A percentile compares a stretch with the other conserved stretches of the same genome.
Evolutionary conservation across 2,797 vertebrate genomes (phyloP).

Genomic region (Takifugu rubripes): DNA sequence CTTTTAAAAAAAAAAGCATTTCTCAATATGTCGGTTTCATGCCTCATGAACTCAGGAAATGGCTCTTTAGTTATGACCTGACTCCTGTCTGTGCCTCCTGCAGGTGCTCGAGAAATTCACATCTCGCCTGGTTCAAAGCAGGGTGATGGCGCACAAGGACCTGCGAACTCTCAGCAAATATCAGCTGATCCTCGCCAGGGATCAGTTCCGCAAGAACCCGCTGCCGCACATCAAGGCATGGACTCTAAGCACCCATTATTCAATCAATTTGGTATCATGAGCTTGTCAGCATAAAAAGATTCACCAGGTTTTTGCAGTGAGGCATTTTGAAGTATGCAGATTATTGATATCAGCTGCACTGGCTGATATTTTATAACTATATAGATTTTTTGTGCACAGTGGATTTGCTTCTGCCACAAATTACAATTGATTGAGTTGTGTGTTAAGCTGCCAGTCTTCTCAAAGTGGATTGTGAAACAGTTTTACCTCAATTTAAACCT

Average conservation of each 20-base stretch:
- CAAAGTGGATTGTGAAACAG: too few relatives aligned
- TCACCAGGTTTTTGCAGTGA: not conserved
- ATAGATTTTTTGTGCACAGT: not conserved
- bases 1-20: not conserved
- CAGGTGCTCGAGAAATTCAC: constrained; percentile 88
- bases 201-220: constrained; percentile 92
- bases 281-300: not conserved
- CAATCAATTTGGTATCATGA: not conserved
- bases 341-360: not conserved
- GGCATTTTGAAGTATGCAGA: not conserved
- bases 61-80: constrained; percentile 12
- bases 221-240: constrained; percentile 70
- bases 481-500: too few relatives aligned
- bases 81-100: constrained; percentile 14
- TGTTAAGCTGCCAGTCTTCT: too few relatives aligned
- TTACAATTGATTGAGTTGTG: too few relatives aligned
- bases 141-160: constrained; percentile 79
- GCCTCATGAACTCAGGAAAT: constrained; percentile 24
- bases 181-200: constrained; percentile 90
- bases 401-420: too few relatives aligned
- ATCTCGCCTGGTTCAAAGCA: constrained; percentile 81
- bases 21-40: not conserved
- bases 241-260: not conserved
- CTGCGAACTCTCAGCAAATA: constrained; percentile 87
- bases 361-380: not conserved